phyloP scores from a whole-genome alignment of 2,888 invertebrate species.

The Thelaira solivaga region DNA sequence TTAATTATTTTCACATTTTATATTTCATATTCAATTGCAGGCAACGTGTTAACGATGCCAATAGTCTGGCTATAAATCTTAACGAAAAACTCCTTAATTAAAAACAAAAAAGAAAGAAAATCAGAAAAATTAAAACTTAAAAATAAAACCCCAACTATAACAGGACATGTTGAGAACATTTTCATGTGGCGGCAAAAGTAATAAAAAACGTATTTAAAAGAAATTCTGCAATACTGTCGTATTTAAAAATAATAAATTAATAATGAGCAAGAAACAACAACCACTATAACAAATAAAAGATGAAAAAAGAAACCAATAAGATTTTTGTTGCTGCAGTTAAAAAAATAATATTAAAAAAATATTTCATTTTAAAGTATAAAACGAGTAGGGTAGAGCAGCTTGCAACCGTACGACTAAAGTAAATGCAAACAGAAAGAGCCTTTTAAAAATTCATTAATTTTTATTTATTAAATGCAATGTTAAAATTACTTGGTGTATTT shows the following conservation, averaged over 20 bases:
- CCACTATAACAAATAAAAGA: background rate
- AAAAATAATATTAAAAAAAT: background rate
- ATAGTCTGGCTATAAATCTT: background rate
- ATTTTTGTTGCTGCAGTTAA: background rate
- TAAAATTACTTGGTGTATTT: slow-evolving; percentile 2
- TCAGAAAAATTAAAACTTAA: no score
- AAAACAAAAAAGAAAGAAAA: no score
- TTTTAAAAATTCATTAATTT: slow-evolving; percentile 10
- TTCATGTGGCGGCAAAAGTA: background rate
- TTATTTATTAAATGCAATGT: slow-evolving; percentile 40
- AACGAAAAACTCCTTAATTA: slow-evolving; percentile 9
- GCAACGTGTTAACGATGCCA: no score
- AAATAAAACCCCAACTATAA: no score
- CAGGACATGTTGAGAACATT: background rate
- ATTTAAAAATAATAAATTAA: slow-evolving; percentile 53
- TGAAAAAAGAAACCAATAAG: background rate
- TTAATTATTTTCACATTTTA: no score
- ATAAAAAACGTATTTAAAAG: background rate
- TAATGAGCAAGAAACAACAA: background rate
- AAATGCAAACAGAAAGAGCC: background rate
- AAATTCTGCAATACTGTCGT: slow-evolving; percentile 31
- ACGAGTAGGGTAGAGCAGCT: no score
- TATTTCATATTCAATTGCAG: no score
- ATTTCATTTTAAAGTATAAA: background rate
- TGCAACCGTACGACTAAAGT: background rate